These are phyloP conservation scores for Vimba vimba DNA, from an alignment of 2,113 vertebrate genomes.

Conservation along the genomic window DNA sequence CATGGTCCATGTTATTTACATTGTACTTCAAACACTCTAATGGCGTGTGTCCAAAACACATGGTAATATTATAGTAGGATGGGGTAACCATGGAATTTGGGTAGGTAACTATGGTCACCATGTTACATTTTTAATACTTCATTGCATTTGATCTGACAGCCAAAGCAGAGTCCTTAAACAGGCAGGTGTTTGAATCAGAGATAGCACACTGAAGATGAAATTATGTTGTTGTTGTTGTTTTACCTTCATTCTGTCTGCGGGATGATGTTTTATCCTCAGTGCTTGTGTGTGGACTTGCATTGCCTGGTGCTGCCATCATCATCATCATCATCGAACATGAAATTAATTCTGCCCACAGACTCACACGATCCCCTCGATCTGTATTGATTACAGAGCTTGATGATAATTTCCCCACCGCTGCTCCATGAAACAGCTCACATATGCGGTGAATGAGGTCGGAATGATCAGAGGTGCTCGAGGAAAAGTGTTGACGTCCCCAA, in stretches of 20 bases:
- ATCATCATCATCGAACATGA: constrained; percentile 69
- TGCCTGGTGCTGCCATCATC: constrained; percentile 64
- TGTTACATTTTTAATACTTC: background rate
- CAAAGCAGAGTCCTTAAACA: background rate
- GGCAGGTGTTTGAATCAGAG: background rate
- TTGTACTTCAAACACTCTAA: no score
- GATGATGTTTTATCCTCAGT: constrained; percentile 56
- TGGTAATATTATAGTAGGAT: background rate
- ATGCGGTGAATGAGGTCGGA: background rate
- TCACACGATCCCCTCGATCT: constrained; percentile 27
- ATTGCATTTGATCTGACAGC: background rate
- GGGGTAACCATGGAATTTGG: background rate
- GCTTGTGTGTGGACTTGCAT: constrained; percentile 46
- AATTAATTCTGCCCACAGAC: background rate
- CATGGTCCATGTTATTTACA: background rate
- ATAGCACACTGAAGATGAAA: background rate
- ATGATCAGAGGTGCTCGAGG: background rate
- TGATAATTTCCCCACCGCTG: background rate
- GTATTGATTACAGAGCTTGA: background rate
- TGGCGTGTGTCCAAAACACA: background rate
- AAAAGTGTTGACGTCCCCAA: constrained; percentile 32
- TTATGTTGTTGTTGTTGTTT: background rate
- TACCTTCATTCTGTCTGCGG: constrained; percentile 70
- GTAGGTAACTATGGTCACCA: background rate
- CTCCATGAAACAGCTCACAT: background rate